Evolutionary conservation across 1,140 invertebrate genomes (phyloP).

Genomic region (Eriosoma lanigerum): DNA sequence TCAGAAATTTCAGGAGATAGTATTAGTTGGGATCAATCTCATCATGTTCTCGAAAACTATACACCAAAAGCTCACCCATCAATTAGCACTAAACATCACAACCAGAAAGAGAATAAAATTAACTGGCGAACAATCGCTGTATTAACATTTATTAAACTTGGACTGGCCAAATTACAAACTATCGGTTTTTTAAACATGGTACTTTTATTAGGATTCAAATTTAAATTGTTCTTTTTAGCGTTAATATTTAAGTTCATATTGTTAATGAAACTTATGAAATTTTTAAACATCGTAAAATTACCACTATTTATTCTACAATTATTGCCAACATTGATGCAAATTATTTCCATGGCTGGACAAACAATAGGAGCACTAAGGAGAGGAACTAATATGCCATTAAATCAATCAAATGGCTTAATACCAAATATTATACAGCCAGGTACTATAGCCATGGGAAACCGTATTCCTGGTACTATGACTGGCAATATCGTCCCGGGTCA

Average conservation of each 20-base stretch:
- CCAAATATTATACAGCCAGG: not conserved
- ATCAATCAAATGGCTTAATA: not conserved
- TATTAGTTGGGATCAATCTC: not conserved
- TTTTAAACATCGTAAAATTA: not conserved
- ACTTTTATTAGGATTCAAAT: not conserved
- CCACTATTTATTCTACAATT: constrained; percentile 2
- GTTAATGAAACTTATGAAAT: not conserved
- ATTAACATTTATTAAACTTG: not conserved
- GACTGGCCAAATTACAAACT: not conserved
- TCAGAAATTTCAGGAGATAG: not conserved
- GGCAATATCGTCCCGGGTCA: not conserved
- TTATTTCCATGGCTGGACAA: not conserved
- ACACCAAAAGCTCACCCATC: not conserved
- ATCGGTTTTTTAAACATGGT: not conserved
- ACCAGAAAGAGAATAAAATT: not conserved
- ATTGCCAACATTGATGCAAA: not conserved
- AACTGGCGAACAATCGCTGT: not conserved
- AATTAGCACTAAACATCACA: not conserved
- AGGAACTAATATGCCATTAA: not conserved
- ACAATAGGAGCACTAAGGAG: not conserved
- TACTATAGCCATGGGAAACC: rapidly evolving
- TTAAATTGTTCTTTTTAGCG: not conserved
- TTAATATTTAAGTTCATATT: not conserved
- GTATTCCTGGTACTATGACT: not conserved
- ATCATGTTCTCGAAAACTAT: not conserved